A percentile compares a stretch with the other conserved stretches of the same genome.
Evolutionary conservation across 2,797 vertebrate genomes (phyloP).

Genomic region (Calcarius lapponicus): DNA sequence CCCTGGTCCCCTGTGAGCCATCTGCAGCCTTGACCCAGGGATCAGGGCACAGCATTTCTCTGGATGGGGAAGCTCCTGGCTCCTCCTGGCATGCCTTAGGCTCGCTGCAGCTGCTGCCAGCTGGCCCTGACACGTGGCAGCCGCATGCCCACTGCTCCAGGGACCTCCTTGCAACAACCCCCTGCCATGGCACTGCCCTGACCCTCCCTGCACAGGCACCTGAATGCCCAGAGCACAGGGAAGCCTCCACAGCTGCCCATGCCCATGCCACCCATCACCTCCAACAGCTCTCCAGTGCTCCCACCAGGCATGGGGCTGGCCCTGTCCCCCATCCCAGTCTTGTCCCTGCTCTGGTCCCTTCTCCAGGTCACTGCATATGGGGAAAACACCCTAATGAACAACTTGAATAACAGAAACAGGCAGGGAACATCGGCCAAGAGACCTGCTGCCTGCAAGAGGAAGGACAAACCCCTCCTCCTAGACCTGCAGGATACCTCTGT

Average conservation of each 20-base stretch:
- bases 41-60: not conserved
- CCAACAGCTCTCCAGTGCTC: not conserved
- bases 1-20: not conserved
- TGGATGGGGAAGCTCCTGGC: not conserved
- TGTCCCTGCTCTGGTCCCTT: not conserved
- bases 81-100: not conserved
- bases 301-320: not conserved
- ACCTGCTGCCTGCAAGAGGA: not conserved
- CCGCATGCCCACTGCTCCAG: rapidly evolving
- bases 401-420: rapidly evolving
- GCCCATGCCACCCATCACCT: not conserved
- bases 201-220: not conserved
- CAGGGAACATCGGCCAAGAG: not conserved
- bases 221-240: not conserved
- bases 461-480: not conserved
- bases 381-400: not conserved
- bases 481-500: not conserved
- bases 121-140: not conserved
- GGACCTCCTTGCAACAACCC: not conserved
- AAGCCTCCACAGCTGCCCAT: not conserved
- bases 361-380: not conserved
- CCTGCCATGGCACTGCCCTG: not conserved
- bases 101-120: not conserved
- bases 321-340: not conserved
- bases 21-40: not conserved